Conservation (phyloP, 92 coral and sea anemone species). For the Bergia sp. region DNA sequence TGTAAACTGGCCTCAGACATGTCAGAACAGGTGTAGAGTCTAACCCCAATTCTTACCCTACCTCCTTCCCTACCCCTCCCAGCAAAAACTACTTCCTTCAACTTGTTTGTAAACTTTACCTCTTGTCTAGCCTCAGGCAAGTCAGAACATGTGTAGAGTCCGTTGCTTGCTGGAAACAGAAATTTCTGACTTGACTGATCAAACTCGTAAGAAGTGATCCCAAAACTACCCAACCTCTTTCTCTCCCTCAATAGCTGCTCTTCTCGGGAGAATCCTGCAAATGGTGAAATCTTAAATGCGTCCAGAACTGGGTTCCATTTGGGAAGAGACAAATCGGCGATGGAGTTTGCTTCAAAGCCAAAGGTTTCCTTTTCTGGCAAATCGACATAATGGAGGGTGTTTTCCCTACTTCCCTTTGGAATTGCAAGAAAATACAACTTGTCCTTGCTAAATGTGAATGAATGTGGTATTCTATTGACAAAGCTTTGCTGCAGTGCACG, state of each 20-base stretch:
- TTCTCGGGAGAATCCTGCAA: slow-evolving; percentile 94
- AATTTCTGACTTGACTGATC: slow-evolving; percentile 82
- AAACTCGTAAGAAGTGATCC: slow-evolving; percentile 94
- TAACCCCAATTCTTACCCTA: background rate
- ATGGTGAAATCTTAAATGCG: slow-evolving; percentile 63
- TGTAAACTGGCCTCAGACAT: background rate
- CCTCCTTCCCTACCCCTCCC: background rate
- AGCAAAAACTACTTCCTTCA: background rate
- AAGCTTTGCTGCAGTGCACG: slow-evolving; percentile 76
- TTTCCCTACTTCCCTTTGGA: slow-evolving; percentile 92
- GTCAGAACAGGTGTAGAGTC: no score
- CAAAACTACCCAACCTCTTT: slow-evolving; percentile 94
- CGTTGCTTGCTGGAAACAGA: slow-evolving; percentile 86
- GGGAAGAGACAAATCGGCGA: slow-evolving; percentile 56
- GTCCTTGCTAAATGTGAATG: slow-evolving; percentile 87
- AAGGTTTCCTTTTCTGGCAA: slow-evolving; percentile 47
- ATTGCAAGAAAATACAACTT: slow-evolving; percentile 92
- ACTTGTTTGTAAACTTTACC: background rate
- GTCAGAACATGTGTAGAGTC: slow-evolving; percentile 88
- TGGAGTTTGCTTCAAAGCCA: slow-evolving; percentile 4
- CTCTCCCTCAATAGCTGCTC: slow-evolving; percentile 93
- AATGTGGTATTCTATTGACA: slow-evolving; percentile 90
- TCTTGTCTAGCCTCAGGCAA: slow-evolving; percentile 1
- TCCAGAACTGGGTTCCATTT: slow-evolving; percentile 86
- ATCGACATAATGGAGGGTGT: slow-evolving; percentile 92